Base-by-base conservation (phyloP, 1,140 invertebrate genomes). In the Drosophila tropicalis region DNA sequence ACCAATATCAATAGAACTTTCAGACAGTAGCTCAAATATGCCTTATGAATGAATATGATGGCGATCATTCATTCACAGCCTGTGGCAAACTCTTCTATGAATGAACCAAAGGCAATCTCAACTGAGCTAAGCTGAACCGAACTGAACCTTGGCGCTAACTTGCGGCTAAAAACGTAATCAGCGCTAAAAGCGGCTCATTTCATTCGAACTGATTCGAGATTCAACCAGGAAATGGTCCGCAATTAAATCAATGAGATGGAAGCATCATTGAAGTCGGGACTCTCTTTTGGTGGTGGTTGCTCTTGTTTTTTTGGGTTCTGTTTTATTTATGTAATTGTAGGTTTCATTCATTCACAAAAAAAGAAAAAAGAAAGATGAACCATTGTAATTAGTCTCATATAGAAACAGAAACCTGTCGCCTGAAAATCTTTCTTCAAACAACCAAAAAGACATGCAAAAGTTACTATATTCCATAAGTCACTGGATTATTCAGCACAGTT, bases 211-310 rank as follows among this genome's bases (percentile, higher is more conserved):
- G 60, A 70, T 51, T 69, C 36, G 32, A 25, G 91, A 91, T 70
- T 74, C 75, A 83, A 84, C 86, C 90, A 91, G 90, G 90, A 91
- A 91, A 91, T 91, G 90, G 79, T 76, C 67, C 39, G 86, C 83
- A 91, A 91, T 91, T 91, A 91, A 91, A 91, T 82, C 90, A 91
- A 91, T 91, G 86, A 68, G 58, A 72, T 73, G 64, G 44, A 51
- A 47, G 56, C 5, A 44, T 36, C 2, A 39, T 41, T 61, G 39
- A 78, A 71, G 67, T 70, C 62, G 67, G 68, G 72, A 81, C 58
- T 72, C 44, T 51, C 29, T 19, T 47, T 44, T 44, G 41, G 41
- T 40, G 13, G 39, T 44, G 41, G 41, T 9, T 17, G 5, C 7
- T n/a, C 2, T 44, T n/a, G 13, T n/a, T 44, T 51, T 51, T 66